These are phyloP conservation scores for Pseudococcus viburni DNA, from an alignment of 2,888 invertebrate species.

Conservation along the genomic window DNA sequence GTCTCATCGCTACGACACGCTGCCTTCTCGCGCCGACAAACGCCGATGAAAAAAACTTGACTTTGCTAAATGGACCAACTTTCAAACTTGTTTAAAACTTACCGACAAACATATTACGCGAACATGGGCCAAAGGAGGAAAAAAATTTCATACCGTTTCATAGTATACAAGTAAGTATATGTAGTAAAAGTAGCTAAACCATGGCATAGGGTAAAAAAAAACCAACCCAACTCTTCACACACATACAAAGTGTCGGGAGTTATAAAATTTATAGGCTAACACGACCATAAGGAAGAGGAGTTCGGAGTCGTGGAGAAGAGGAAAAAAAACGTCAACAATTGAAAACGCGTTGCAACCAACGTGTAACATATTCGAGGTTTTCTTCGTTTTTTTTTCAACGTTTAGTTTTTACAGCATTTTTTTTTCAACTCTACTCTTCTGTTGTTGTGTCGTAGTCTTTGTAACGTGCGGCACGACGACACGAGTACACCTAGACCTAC, in stretches of 20 bases:
- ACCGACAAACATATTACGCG: conserved; percentile 28
- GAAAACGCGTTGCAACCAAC: conserved; percentile 4
- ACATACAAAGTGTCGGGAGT: conserved; percentile 24
- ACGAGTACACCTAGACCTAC: not conserved
- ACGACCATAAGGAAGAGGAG: not conserved
- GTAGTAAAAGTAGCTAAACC: not conserved
- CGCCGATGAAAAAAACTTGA: conserved; percentile 24
- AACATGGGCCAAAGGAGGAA: not conserved
- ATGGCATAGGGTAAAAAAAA: not conserved
- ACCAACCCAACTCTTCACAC: not conserved
- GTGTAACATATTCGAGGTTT: not conserved
- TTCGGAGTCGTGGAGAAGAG: not conserved
- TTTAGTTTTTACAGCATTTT: not conserved
- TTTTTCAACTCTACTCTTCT: not conserved
- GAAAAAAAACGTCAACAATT: conserved; percentile 19
- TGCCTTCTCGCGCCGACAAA: not conserved
- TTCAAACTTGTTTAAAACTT: conserved; percentile 17
- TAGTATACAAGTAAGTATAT: not conserved
- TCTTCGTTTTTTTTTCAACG: not conserved
- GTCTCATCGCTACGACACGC: not conserved
- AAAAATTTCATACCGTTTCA: not conserved
- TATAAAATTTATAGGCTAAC: conserved; percentile 30
- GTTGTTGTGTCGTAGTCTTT: not conserved
- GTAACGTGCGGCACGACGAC: not conserved
- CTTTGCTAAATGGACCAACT: conserved; percentile 35